A percentile compares a stretch with the other conserved stretches of the same genome.
These are phyloP conservation scores for Tolypeutes matacus DNA, from an alignment of 2,797 vertebrate species.

Conservation along the genomic window DNA sequence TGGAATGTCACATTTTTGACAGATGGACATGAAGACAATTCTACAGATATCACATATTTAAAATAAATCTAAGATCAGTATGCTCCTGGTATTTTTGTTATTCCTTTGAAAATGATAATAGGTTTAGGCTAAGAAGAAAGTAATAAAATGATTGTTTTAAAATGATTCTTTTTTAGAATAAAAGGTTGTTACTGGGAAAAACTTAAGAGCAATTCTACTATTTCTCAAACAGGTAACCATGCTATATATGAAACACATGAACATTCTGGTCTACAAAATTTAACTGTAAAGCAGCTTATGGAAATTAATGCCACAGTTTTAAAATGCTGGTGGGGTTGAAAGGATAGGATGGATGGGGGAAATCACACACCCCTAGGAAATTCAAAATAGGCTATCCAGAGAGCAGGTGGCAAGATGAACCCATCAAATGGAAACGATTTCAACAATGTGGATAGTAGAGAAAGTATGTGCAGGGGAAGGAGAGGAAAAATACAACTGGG, in stretches of 20 bases:
- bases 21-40: not conserved
- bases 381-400: not conserved
- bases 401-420: not conserved
- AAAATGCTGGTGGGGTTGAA: not conserved
- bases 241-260: not conserved
- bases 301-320: not conserved
- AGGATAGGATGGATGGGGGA: not conserved
- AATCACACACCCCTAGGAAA: not conserved
- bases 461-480: not conserved
- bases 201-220: not conserved
- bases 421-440: not conserved
- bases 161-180: not conserved
- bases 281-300: not conserved
- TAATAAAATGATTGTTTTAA: conserved; percentile 19
- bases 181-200: not conserved
- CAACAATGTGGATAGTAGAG: not conserved
- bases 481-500: not conserved
- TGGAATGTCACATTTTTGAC: not conserved
- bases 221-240: conserved; percentile 24
- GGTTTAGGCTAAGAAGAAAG: not conserved
- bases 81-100: not conserved
- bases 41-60: conserved; percentile 5
- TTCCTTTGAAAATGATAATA: not conserved
- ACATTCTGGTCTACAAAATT: not conserved
- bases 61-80: conserved; percentile 15